Evolutionary conservation across 2,113 vertebrate genomes (phyloP), one percentile per base, ranked within the genome.

Genomic region (Galbula dea): DNA sequence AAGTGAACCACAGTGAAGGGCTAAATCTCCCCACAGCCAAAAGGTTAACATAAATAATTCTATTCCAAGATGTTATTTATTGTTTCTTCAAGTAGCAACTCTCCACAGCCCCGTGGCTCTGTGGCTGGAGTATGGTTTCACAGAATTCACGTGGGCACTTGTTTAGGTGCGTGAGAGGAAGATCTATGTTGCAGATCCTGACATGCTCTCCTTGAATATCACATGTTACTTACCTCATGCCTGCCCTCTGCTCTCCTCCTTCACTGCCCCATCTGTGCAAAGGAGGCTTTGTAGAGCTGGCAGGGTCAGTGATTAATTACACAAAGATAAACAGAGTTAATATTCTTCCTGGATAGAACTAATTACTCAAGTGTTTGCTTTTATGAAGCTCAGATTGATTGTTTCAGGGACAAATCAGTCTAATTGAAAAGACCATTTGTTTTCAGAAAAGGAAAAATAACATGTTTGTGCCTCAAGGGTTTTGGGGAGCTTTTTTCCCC

Each of bases 351-450:
- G 97, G 96, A 96, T 96, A 97, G 96, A 97, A 97, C 97, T 97
- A 98, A 98, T 98, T 98, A 97, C 96, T 94, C 93, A 66, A 94
- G 93, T 97, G 97, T 98, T 98, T 98, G 95, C 97, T 98, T 98
- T 97, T 96, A 95, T 96, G 97, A 97, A 94, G 90, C 97, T 89
- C 48, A 55, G 97, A 97, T 97, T 98, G 97, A 97, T 96, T 97
- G 96, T 97, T 95, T 94, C 93, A 52, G 37, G 89, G 92, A 97
- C 89, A 97, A 97, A 98, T 95, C 95, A 93, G 96, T 79, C 93
- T 98, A 97, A 97, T 97, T 98, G 97, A 97, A 98, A 97, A 97
- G 97, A 69, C 62, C 90, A 46, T 97, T 98, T 97, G 95, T 95
- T 97, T 89, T 96, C 93, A 73, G 91, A 95, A 78, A 69, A 48